Evolutionary conservation across 2,888 invertebrate genomes (phyloP), one percentile per base, ranked within the genome.

Genomic region (Tenthredo scrophulariae): DNA sequence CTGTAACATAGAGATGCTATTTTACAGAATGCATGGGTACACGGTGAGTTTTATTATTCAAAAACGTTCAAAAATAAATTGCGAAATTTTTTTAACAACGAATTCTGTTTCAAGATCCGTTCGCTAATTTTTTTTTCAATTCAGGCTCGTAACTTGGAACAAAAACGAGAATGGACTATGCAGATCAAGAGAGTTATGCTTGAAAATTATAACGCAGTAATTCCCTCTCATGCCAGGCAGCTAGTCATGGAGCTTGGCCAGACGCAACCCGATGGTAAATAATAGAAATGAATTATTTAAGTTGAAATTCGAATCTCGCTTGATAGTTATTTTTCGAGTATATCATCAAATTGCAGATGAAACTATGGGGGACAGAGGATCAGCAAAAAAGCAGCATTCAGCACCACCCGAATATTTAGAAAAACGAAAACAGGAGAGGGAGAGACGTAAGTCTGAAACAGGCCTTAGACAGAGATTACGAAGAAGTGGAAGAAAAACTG

Each of bases 221-320:
- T 99, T 91, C 99, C 99, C n/a, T 97, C 96, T 84, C 98, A 98
- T 91, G 99, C 98, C 22, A 96, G 98, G 89, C 98, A 98, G 91
- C 94, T 99, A 84, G 98, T 99, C 77, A 97, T 98, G 96, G 96
- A 97, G 92, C 95, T 98, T 4, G 97, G 97, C 70, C 97, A 97
- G 92, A 96, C 96, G 88, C 95, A 95, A 91, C 95, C 95, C 88
- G 96, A 96, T 90, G 96, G 96, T 96, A 92, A 92, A 92, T 87
- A 37, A 75, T 62, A n/a, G 15, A 67, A 33, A 18, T 58, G 7
- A 79, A 50, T 77, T 13, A 37, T 9, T 29, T 6, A 82, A 84
- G 29, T 75, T 26, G 26, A 58, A 7, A 85, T 79, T 26, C 15
- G 74, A 86, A 84, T 82, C 40, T 43, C 9, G 29, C 22, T 84